Base-by-base conservation (phyloP, 2,888 invertebrate genomes). In the Plebejus melissa region DNA sequence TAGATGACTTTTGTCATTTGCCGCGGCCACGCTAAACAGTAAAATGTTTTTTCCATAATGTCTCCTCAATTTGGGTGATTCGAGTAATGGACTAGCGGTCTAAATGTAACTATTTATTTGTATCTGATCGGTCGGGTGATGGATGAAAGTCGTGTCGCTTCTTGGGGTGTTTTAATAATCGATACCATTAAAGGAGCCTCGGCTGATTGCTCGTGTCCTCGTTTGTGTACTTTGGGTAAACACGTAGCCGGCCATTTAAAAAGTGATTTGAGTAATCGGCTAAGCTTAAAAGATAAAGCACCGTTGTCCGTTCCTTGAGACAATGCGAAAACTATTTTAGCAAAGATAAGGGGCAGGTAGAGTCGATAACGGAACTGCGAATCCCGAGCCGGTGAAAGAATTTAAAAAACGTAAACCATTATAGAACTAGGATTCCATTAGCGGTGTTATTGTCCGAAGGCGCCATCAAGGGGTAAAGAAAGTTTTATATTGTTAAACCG, bases 1-100 rank as follows among this genome's bases (percentile, higher is more conserved):
- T 93, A 93, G 93, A 93, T 92, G 93, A 93, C 91, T 93, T 93
- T 93, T 92, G 92, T 93, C 93, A 93, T 93, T 93, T 93, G 87
- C 91, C 84, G 88, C 88, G 89, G 84, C 88, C 90, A 90, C 89
- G 91, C 91, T 92, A 91, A 91, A 92, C 84, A 90, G 87, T 90
- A 86, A 89, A 81, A 93, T 92, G 90, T 91, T 92, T 91, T 90
- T 92, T 90, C 86, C 88, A 87, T 88, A 85, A 86, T 87, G 87
- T 88, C 86, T 87, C 87, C 86, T 88, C 87, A 90, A 93, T 89
- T 91, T 88, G 87, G 83, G 87, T 86, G 87, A 86, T 82, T 83
- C 83, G 84, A 83, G 85, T 93, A 93, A 93, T 93, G 92, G 93
- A 90, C 90, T 84, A 88, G 87, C 87, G 88, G 88, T 90, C 89